Base-by-base conservation (phyloP, 2,888 invertebrate genomes). In the Sinotaia quadrata region DNA sequence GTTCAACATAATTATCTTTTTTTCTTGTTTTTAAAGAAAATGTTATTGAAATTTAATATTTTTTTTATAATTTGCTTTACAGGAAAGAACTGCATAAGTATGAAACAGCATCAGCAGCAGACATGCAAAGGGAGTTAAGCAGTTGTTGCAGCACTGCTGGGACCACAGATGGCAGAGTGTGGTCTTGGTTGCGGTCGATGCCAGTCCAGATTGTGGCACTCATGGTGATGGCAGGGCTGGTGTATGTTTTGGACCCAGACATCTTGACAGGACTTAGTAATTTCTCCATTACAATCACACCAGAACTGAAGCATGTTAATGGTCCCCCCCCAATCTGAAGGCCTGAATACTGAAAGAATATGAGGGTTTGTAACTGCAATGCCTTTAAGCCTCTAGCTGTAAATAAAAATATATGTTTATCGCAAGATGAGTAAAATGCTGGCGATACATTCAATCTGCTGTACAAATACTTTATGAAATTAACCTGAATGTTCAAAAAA, bases 261-360 rank as follows among this genome's bases (percentile, higher is more conserved):
- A 66, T 78, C 41, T 69, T 83, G 47, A 77, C 78, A 34, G 75
- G 74, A 24, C 63, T 94, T 81, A 93, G 94, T 89, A 93, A 93
- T 67, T 91, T 94, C 75, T 92, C 92, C 62, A 91, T 93, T 81
- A 93, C 93, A 0, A 89, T 94, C 49, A 92, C 93, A n/a, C 94
- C 94, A 5, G 94, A 94, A 82, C 90, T 95, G 68, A 92, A 93
- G 79, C 94, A 94, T 87, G 92, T 94, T n/a, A 91, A 93, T 71
- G 94, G 94, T 74, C 94, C 94, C 15, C 94, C 94, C 27, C 94
- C 95, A 10, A 92, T 93, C 31, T 74, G 70, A 74, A 57, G 31
- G 5, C 24, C 10, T 12, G n/a, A 21, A n/a, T n/a, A n/a, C n/a
- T n/a, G n/a, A n/a, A n/a, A n/a, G n/a, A n/a, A n/a, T n/a, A n/a